phyloP scores from a whole-genome alignment of 2,888 invertebrate species.

The Meliscaeva auricollis region DNA sequence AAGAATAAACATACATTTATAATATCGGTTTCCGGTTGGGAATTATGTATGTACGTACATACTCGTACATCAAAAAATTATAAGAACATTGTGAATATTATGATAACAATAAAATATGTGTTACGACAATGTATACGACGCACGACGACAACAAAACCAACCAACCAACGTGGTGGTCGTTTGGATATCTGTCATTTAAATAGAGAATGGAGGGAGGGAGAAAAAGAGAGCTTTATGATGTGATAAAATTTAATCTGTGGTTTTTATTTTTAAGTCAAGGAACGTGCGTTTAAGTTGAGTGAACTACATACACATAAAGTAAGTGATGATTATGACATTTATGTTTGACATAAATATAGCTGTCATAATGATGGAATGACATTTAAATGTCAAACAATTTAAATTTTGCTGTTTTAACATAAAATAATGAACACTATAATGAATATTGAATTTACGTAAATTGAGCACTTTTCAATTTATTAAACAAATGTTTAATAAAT shows the following conservation, averaged over 20 bases:
- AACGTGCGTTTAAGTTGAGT: slow-evolving; percentile 17
- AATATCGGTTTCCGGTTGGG: slow-evolving; percentile 62
- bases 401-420: neutral
- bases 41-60: slow-evolving; percentile 16
- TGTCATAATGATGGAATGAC: slow-evolving; percentile 24
- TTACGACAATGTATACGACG: slow-evolving; percentile 22
- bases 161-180: slow-evolving; percentile 36
- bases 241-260: slow-evolving; percentile 28
- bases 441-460: too few relatives aligned
- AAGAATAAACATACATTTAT: slow-evolving; percentile 20
- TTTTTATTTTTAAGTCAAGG: slow-evolving; percentile 37
- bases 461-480: too few relatives aligned
- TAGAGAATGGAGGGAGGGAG: neutral
- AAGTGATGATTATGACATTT: slow-evolving; percentile 7
- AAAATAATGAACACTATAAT: too few relatives aligned
- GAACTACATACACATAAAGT: slow-evolving; percentile 6
- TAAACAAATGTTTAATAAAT: too few relatives aligned
- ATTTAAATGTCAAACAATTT: neutral
- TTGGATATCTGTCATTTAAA: slow-evolving; percentile 6
- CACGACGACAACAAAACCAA: neutral
- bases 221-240: slow-evolving; percentile 28
- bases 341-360: slow-evolving; percentile 15
- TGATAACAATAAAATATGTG: slow-evolving; percentile 61
- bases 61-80: slow-evolving; percentile 20
- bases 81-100: slow-evolving; percentile 38